These are phyloP conservation scores for Erebia palarica DNA, from an alignment of 2,888 invertebrate species.

Conservation along the genomic window DNA sequence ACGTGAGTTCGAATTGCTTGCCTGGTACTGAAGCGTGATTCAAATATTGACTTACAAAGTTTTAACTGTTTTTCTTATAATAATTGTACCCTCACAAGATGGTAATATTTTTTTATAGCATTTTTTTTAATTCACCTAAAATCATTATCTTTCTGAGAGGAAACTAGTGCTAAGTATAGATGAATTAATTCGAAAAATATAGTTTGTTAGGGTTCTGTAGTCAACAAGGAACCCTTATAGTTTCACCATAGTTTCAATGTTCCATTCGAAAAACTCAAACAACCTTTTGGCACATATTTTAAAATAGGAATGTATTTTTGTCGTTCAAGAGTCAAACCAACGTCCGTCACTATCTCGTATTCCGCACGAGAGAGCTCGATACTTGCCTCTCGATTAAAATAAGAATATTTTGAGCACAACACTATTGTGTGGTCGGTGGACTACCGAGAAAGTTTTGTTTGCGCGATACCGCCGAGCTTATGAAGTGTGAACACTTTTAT, in stretches of 20 bases:
- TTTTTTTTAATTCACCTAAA: neutral
- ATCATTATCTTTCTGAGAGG: too few species aligned
- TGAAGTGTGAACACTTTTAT: slow-evolving; percentile 47
- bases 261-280: neutral
- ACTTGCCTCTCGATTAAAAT: slow-evolving; percentile 74
- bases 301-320: slow-evolving; percentile 73
- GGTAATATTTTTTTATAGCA: too few species aligned
- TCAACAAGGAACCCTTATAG: too few species aligned
- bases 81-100: neutral
- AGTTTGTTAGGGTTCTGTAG: too few species aligned
- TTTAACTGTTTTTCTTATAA: slow-evolving; percentile 48
- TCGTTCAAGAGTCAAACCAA: slow-evolving; percentile 60
- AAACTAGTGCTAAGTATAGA: too few species aligned
- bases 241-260: too few species aligned
- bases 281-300: slow-evolving; percentile 55
- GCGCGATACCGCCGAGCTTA: slow-evolving; percentile 47
- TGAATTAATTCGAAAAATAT: too few species aligned
- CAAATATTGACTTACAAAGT: slow-evolving; percentile 54
- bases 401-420: slow-evolving; percentile 72
- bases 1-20: slow-evolving; percentile 57
- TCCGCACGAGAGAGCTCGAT: slow-evolving; percentile 74
- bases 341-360: slow-evolving; percentile 76
- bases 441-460: slow-evolving; percentile 59
- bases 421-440: slow-evolving; percentile 58
- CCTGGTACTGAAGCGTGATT: slow-evolving; percentile 62